Percentiles rank a stretch among this genome's conserved stretches.
These are phyloP conservation scores for Brachirus orientalis DNA, from an alignment of 2,113 vertebrate genomes.

Conservation along the genomic window DNA sequence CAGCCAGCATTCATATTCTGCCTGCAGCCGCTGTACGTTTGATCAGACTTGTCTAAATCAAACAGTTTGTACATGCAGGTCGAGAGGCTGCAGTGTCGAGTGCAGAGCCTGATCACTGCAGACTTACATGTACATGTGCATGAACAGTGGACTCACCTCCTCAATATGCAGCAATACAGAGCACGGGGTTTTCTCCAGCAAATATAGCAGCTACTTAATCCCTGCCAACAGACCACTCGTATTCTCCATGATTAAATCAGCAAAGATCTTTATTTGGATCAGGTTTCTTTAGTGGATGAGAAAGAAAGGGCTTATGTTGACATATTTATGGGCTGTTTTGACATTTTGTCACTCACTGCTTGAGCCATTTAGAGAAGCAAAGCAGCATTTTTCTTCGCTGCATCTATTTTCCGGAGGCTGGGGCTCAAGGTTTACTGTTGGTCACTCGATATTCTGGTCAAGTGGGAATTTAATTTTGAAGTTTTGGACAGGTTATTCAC, in stretches of 20 bases:
- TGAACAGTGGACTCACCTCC: conserved; percentile 68
- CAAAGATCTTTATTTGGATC: conserved; percentile 48
- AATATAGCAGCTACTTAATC: conserved; percentile 71
- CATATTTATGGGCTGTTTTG: conserved; percentile 7
- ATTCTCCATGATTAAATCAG: conserved; percentile 34
- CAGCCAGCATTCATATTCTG: not conserved
- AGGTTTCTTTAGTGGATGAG: not conserved
- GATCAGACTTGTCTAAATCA: conserved; percentile 28
- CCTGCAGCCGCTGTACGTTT: conserved; percentile 13
- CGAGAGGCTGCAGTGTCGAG: not conserved
- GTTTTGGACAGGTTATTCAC: not conserved
- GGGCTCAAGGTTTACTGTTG: conserved; percentile 23
- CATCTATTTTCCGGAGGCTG: conserved; percentile 12
- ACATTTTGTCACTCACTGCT: conserved; percentile 7
- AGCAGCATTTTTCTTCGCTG: conserved; percentile 13
- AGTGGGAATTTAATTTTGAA: conserved; percentile 10
- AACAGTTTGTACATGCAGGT: conserved; percentile 20
- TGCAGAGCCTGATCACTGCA: not conserved
- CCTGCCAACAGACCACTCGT: conserved; percentile 56
- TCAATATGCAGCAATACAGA: conserved; percentile 65
- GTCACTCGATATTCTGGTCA: conserved; percentile 22
- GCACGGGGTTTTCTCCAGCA: conserved; percentile 71
- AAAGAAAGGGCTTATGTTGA: not conserved
- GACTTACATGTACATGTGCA: not conserved
- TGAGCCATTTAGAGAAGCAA: not conserved